These are phyloP conservation scores for Leptopterna dolabrata DNA, from an alignment of 2,888 invertebrate genomes.

Conservation along the genomic window DNA sequence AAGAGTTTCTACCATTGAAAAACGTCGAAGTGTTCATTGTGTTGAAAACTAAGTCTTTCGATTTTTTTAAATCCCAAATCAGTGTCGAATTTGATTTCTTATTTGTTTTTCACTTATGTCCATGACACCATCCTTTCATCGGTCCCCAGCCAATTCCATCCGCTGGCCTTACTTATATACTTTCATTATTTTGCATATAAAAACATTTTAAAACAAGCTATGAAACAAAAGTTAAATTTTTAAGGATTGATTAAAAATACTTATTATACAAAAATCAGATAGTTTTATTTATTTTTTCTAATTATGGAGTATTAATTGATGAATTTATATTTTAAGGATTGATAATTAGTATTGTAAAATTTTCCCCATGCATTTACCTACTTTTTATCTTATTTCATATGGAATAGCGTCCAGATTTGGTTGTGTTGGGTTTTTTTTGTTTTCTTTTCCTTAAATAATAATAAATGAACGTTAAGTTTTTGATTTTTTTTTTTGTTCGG, in stretches of 20 bases:
- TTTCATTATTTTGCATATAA: background rate
- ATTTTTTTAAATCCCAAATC: background rate
- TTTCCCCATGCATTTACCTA: background rate
- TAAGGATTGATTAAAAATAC: background rate
- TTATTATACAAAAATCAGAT: background rate
- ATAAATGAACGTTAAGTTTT: background rate
- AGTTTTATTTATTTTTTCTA: conserved; percentile 11
- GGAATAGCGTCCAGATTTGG: background rate
- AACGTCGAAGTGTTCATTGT: no score
- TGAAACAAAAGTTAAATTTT: background rate
- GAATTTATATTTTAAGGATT: background rate
- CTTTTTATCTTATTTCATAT: background rate
- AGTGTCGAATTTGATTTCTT: no score
- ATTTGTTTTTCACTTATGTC: background rate
- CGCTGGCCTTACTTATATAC: background rate
- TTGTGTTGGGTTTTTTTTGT: background rate
- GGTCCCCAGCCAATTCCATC: background rate
- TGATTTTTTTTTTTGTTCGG: background rate
- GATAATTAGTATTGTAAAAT: background rate
- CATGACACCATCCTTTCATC: background rate
- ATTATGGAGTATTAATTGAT: conserved; percentile 11
- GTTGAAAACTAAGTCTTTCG: no score
- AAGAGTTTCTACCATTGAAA: no score
- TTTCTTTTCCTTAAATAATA: background rate
- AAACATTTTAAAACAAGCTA: background rate